Conservation (phyloP, 2,888 invertebrate species). For the Electrophaes corylata region DNA sequence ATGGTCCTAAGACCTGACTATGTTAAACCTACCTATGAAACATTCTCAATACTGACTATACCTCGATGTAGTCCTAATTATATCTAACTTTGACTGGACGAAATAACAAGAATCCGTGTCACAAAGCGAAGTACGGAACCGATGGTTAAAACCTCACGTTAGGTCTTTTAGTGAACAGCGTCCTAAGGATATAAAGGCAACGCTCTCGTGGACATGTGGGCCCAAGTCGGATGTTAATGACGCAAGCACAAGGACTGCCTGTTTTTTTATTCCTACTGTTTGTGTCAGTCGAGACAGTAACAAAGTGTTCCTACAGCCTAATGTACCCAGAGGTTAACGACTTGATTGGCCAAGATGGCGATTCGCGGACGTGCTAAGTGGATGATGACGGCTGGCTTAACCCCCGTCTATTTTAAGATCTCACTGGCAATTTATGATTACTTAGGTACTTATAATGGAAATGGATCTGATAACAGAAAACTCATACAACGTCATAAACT, state of each 20-base stretch:
- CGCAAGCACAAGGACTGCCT: constrained; percentile 31
- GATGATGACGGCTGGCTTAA: constrained; percentile 68
- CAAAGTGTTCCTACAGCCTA: constrained; percentile 29
- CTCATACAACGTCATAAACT: neutral
- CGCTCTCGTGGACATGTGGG: constrained; percentile 32
- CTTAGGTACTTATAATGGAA: constrained; percentile 7
- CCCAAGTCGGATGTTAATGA: constrained; percentile 38
- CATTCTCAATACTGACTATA: too few relatives aligned
- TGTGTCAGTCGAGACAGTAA: constrained; percentile 23
- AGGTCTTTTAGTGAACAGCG: neutral
- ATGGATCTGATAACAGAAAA: constrained; percentile 10
- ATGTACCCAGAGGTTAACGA: constrained; percentile 71
- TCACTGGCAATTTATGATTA: constrained; percentile 33
- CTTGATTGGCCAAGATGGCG: constrained; percentile 78
- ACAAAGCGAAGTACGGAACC: neutral
- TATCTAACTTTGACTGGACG: too few relatives aligned
- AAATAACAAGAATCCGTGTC: too few relatives aligned
- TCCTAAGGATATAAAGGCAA: constrained; percentile 36
- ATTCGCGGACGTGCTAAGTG: constrained; percentile 76
- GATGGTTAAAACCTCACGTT: neutral
- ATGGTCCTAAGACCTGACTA: too few relatives aligned
- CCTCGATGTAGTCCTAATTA: too few relatives aligned
- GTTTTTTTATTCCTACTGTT: constrained; percentile 33
- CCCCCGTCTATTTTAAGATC: constrained; percentile 55
- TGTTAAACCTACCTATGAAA: too few relatives aligned